Conservation (phyloP, 2,113 vertebrate genomes). For the Bungarus multicinctus region DNA sequence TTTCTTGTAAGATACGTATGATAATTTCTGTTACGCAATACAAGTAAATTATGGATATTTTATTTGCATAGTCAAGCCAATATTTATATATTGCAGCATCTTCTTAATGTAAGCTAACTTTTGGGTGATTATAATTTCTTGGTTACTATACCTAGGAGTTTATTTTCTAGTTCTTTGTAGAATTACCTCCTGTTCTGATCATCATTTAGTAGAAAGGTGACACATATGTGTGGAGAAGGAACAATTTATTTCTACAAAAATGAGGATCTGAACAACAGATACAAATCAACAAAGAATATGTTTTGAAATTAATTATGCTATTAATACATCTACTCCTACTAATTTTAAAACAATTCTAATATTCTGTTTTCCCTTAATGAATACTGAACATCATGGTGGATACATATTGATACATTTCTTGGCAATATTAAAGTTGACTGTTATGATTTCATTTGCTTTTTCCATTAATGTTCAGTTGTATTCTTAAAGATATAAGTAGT, state of each 20-base stretch:
- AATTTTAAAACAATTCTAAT: slow-evolving; percentile 48
- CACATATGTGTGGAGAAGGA: slow-evolving; percentile 59
- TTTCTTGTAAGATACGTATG: not conserved
- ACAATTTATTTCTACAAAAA: slow-evolving; percentile 70
- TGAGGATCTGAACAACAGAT: slow-evolving; percentile 46
- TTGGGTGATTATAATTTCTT: slow-evolving; percentile 33
- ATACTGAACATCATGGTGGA: slow-evolving; percentile 39
- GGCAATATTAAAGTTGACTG: slow-evolving; percentile 41
- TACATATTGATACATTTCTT: slow-evolving; percentile 28
- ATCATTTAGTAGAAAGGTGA: slow-evolving; percentile 61
- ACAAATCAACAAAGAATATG: slow-evolving; percentile 51
- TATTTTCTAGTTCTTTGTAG: slow-evolving; percentile 43
- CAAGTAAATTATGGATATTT: not conserved
- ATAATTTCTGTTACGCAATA: slow-evolving; percentile 3
- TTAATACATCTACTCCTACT: slow-evolving; percentile 33
- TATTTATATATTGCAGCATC: not conserved
- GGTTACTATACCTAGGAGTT: slow-evolving; percentile 29
- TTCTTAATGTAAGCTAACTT: slow-evolving; percentile 15
- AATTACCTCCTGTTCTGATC: slow-evolving; percentile 54
- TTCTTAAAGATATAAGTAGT: not conserved
- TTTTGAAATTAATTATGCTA: slow-evolving; percentile 57
- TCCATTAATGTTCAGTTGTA: slow-evolving; percentile 31
- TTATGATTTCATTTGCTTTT: slow-evolving; percentile 32
- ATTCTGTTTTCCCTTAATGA: slow-evolving; percentile 41
- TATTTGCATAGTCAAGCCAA: not conserved